Evolutionary conservation across 2,888 invertebrate genomes (phyloP).

Genomic region (Pseudeuparius sepicola): DNA sequence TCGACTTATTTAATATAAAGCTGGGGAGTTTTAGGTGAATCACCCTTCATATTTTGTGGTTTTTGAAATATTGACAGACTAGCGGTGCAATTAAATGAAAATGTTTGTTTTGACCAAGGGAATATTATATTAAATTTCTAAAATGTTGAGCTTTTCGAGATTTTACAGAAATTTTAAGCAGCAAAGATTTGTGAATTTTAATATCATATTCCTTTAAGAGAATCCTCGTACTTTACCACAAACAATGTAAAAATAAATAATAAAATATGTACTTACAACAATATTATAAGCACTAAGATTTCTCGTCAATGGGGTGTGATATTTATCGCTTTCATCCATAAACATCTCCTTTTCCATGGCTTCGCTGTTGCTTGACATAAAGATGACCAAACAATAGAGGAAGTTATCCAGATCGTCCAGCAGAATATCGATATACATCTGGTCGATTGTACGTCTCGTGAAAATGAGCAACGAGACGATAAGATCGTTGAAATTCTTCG

Average conservation of each 20-base stretch:
- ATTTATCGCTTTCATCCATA: constrained; percentile 16
- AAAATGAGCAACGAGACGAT: constrained; percentile 21
- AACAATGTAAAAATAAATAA: too few relatives aligned
- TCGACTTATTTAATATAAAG: too few relatives aligned
- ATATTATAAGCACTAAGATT: too few relatives aligned
- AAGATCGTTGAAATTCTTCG: constrained; percentile 22
- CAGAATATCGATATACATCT: constrained; percentile 22
- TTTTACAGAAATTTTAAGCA: neutral
- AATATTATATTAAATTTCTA: too few relatives aligned
- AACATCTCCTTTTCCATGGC: constrained; percentile 21
- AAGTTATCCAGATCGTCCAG: constrained; percentile 24
- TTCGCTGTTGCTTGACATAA: constrained; percentile 24
- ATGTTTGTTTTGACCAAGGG: too few relatives aligned
- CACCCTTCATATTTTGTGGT: too few relatives aligned
- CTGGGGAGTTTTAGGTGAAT: too few relatives aligned
- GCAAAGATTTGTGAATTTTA: neutral
- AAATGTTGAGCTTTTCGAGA: too few relatives aligned
- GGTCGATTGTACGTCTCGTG: constrained; percentile 22
- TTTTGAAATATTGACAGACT: too few relatives aligned
- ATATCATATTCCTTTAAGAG: neutral
- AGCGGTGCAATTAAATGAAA: too few relatives aligned
- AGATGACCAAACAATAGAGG: constrained; percentile 23
- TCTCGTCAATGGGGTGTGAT: too few relatives aligned
- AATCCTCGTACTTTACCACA: neutral
- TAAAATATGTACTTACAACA: too few relatives aligned